These are phyloP conservation scores for Proisotoma minuta DNA, from an alignment of 2,888 invertebrate species.

Conservation along the genomic window DNA sequence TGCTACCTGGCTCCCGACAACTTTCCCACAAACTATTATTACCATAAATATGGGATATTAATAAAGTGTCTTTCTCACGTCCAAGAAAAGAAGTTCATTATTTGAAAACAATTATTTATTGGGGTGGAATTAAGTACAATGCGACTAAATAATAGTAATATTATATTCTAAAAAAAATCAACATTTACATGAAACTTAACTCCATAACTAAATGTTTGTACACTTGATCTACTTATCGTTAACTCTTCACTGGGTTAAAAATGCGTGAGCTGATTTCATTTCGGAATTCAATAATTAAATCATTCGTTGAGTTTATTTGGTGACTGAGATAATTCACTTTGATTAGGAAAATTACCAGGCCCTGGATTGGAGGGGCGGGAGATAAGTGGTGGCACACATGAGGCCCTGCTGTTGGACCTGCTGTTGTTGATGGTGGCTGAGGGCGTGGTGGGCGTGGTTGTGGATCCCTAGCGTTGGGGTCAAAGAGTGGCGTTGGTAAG, in stretches of 20 bases:
- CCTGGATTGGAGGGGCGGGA: constrained; percentile 46
- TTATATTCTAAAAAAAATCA: no score
- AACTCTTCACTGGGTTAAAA: not conserved
- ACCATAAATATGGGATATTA: no score
- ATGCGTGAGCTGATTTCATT: not conserved
- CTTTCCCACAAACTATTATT: constrained; percentile 7
- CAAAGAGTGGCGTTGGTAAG: constrained; percentile 50
- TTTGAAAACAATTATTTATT: not conserved
- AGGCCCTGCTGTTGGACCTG: constrained; percentile 48
- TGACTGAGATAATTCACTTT: not conserved
- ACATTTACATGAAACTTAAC: no score
- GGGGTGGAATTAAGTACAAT: no score
- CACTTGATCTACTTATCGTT: not conserved
- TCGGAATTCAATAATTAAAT: no score
- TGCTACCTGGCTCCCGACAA: constrained; percentile 2
- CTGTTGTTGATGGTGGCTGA: constrained; percentile 47
- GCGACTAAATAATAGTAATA: no score
- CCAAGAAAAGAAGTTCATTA: not conserved
- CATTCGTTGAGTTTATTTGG: no score
- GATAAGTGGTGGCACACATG: constrained; percentile 47
- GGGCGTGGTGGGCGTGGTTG: constrained; percentile 33
- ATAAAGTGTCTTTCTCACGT: not conserved
- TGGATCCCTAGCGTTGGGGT: constrained; percentile 45
- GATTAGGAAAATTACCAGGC: no score
- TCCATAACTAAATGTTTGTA: no score